Conservation (phyloP, 2,113 vertebrate species). For the Spea bombifrons region DNA sequence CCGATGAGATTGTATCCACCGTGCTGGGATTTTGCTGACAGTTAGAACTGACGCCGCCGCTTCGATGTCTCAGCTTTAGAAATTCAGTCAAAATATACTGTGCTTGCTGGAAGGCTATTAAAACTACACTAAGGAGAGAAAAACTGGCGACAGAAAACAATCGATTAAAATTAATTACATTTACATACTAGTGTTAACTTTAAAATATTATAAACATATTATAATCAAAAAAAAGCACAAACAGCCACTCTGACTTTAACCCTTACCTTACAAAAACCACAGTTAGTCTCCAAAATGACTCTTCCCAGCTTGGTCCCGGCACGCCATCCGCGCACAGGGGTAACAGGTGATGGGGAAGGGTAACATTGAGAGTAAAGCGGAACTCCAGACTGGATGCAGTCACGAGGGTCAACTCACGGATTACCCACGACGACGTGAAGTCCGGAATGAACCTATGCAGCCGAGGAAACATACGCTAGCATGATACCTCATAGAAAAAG, state of each 20-base stretch:
- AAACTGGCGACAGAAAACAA: conserved; percentile 68
- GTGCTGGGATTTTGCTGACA: conserved; percentile 66
- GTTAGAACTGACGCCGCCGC: conserved; percentile 73
- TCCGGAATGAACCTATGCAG: conserved; percentile 89
- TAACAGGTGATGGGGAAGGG: conserved; percentile 92
- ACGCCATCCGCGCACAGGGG: conserved; percentile 91
- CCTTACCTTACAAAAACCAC: conserved; percentile 88
- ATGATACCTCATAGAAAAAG: too few relatives aligned
- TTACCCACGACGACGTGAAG: conserved; percentile 96
- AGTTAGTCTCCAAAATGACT: conserved; percentile 89
- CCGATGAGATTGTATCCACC: conserved; percentile 71
- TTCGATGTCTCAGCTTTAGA: conserved; percentile 75
- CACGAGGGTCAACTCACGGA: conserved; percentile 86
- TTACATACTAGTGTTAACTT: too few relatives aligned
- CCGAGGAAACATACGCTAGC: neutral
- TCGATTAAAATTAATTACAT: neutral
- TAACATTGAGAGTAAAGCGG: conserved; percentile 90
- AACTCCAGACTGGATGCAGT: conserved; percentile 82
- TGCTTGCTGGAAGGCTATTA: conserved; percentile 93
- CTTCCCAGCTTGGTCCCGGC: conserved; percentile 95
- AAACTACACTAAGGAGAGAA: conserved; percentile 87
- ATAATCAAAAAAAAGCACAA: too few relatives aligned
- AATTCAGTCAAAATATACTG: conserved; percentile 92
- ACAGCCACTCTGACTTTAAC: too few relatives aligned
- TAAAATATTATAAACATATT: too few relatives aligned